Evolutionary conservation across 92 coral and sea anemone species (phyloP), one percentile per base, ranked within the genome.

Genomic region (Phymanthus crucifer): DNA sequence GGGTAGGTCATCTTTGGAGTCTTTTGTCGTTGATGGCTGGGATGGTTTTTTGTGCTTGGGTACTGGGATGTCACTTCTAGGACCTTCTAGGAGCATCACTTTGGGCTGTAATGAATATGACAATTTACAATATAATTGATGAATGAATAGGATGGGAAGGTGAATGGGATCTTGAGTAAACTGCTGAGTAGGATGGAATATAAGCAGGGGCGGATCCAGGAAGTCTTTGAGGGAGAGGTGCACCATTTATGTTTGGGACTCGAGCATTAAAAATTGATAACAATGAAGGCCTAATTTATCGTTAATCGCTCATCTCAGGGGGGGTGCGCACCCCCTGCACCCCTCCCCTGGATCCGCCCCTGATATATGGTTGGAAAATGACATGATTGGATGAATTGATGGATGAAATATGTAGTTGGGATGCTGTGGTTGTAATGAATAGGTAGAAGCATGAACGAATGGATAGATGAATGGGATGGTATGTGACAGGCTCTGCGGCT

Each of bases 1-100:
- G 74, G 90, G 91, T 71, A 69, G 71, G 69, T 86, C 83, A 17
- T 87, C 84, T 31, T 89, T 73, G n/a, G 86, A 72, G 16, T 90
- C 90, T 65, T 87, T 67, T 23, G 84, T 71, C 47, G 56, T 83
- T 24, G 77, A 78, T 70, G 87, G 84, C 23, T 80, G 83, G 21
- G 89, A 79, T 21, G 87, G 72, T 47, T 77, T 75, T 84, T 78
- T 85, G 47, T 76, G 72, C 56, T 88, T 80, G 43, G 91, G 89
- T 32, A 78, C 70, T 32, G 67, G 74, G 54, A 71, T 76, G 17
- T 84, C 70, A 64, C 88, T 77, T 47, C 72, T 88, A 17, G 99
- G 98, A 18, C 98, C 98, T 35, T 91, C 94, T 32, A 95, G 92
- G 14, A 95, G 82, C 74, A 87, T 90, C 7, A 93, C 96, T 45